Percentiles rank a stretch among this genome's conserved stretches.
Evolutionary conservation across 2,888 invertebrate species (phyloP).

Genomic region (Nymphalis polychloros): DNA sequence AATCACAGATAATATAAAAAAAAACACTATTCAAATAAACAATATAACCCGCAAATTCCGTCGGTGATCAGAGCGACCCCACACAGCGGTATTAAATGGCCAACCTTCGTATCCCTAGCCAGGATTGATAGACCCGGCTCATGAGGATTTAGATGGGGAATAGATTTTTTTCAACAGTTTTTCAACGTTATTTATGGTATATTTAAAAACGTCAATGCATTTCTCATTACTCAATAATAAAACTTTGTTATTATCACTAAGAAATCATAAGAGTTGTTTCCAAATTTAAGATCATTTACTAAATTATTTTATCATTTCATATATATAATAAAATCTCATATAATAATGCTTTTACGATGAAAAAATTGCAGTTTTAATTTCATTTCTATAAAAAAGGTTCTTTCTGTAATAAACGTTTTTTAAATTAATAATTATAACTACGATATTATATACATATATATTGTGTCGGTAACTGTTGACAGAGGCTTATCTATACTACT

Average conservation of each 20-base stretch:
- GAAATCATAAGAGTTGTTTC: too few species aligned
- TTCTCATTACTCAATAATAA: neutral
- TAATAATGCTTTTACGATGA: too few species aligned
- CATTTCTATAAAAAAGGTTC: too few species aligned
- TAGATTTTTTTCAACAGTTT: conserved; percentile 42
- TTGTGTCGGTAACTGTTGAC: too few species aligned
- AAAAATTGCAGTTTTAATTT: too few species aligned
- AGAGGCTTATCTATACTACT: too few species aligned
- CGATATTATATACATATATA: too few species aligned
- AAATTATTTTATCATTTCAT: too few species aligned
- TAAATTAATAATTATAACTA: too few species aligned
- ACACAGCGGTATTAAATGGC: conserved; percentile 39
- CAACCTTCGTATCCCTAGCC: conserved; percentile 33
- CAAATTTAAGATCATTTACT: too few species aligned
- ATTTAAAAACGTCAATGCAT: conserved; percentile 17
- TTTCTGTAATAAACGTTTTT: too few species aligned
- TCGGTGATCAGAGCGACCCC: conserved; percentile 34
- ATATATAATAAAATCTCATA: too few species aligned
- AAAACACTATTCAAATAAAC: conserved; percentile 10
- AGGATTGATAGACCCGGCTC: conserved; percentile 48
- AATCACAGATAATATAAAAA: neutral
- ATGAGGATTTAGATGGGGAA: conserved; percentile 45
- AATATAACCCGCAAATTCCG: conserved; percentile 24
- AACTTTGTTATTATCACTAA: neutral
- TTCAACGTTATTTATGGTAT: conserved; percentile 24